Evolutionary conservation across 2,113 vertebrate species (phyloP), one percentile per base, ranked within the genome.

Genomic region (Passerina amoena): DNA sequence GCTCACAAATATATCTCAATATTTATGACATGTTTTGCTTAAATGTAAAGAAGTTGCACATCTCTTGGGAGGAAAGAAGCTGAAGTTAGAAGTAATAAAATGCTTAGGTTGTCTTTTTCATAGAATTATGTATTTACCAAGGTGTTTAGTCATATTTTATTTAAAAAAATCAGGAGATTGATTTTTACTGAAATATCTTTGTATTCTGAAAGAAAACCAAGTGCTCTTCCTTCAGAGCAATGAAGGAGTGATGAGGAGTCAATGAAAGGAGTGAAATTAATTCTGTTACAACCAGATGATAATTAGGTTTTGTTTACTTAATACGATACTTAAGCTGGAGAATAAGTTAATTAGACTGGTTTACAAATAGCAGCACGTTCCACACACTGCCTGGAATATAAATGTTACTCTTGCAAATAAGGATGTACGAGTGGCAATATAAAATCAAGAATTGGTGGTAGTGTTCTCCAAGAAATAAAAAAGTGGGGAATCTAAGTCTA

Each of bases 251-350:
- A 69, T 38, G 22, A 76, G 51, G 42, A 77, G 28, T 37, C 64
- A 31, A 23, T 64, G 15, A 92, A 86, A 78, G 9, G 2, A 51
- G 4, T 18, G 11, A 83, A 17, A 96, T 86, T 65, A 88, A 92
- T 82, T 82, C 69, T 70, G 25, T 47, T 85, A 42, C 54, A 87
- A 92, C 3, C 20, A 42, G 3, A 15, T 90, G 78, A 66, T 91
- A 89, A 92, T 86, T 93, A 47, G 8, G 35, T 95, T 85, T 87
- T 82, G 9, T 86, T 88, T 93, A 86, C 19, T 90, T 96, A 86
- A 85, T 91, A 86, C 47, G 25, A 88, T 88, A 48, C 54, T 95
- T 69, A 87, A 95, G 40, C 10, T 61, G 51, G 28, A 94, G 24
- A 95, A 66, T 50, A 93, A 93, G 37, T 82, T 93, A 90, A 92